These are phyloP conservation scores for Eciton burchellii DNA, from an alignment of 1,140 invertebrate species.

Conservation along the genomic window DNA sequence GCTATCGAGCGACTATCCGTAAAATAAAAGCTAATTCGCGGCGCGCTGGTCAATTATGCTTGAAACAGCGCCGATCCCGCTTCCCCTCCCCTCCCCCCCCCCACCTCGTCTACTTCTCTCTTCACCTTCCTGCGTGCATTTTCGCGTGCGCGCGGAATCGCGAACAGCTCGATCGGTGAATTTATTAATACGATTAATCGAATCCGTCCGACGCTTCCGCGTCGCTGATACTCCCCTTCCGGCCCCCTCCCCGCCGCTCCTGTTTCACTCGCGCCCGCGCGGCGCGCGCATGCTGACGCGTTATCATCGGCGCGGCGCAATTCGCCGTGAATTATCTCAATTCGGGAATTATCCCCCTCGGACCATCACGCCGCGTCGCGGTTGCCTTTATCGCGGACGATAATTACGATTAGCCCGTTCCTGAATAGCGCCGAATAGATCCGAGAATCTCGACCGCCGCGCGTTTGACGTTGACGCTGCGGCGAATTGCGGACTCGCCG, in stretches of 20 bases:
- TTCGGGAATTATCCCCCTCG: slow-evolving; percentile 25
- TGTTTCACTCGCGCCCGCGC: not conserved
- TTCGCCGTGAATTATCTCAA: slow-evolving; percentile 22
- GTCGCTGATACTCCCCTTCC: not conserved
- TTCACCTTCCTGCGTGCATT: not conserved
- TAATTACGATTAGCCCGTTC: slow-evolving; percentile 1
- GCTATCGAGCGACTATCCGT: slow-evolving; percentile 35
- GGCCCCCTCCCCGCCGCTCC: not conserved
- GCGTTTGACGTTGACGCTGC: not conserved
- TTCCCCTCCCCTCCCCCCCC: too few relatives aligned
- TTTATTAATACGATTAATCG: slow-evolving; percentile 58
- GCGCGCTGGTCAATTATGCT: slow-evolving; percentile 52
- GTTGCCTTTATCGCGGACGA: slow-evolving; percentile 5
- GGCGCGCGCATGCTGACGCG: not conserved
- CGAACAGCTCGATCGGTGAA: slow-evolving; percentile 49
- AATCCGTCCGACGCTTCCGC: slow-evolving; percentile 39
- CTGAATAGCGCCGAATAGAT: not conserved
- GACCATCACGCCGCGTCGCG: not conserved
- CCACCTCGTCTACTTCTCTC: too few relatives aligned
- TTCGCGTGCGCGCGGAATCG: slow-evolving; percentile 10
- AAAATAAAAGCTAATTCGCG: slow-evolving; percentile 58
- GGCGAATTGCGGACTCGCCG: too few relatives aligned
- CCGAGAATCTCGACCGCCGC: not conserved
- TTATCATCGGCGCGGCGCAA: slow-evolving; percentile 17
- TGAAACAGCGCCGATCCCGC: not conserved